Percentiles rank a stretch among this genome's conserved stretches.
phyloP scores from a whole-genome alignment of 2,113 vertebrate genomes.

The Cryptotis parvus region DNA sequence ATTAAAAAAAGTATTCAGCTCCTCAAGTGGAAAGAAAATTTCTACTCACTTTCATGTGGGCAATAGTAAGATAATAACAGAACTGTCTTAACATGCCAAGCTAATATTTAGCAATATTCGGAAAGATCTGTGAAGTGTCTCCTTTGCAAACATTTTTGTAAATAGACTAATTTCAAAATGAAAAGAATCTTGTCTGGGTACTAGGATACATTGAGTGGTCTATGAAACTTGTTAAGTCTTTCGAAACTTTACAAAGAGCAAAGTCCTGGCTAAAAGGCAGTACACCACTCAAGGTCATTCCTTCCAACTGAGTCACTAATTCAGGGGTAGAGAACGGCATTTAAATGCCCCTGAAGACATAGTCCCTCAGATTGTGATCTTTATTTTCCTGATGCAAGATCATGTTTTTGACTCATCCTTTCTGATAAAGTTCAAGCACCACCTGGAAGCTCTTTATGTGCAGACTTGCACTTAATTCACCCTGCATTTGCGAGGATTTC shows the following conservation, averaged over 20 bases:
- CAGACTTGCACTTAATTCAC: background rate
- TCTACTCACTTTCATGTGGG: background rate
- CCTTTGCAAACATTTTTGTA: conserved; percentile 43
- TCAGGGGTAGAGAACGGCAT: background rate
- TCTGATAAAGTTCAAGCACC: conserved; percentile 16
- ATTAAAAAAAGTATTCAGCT: background rate
- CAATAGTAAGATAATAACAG: conserved; percentile 9
- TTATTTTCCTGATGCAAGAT: background rate
- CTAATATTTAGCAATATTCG: conserved; percentile 40
- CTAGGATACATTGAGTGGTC: conserved; percentile 21
- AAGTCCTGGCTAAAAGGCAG: conserved; percentile 48
- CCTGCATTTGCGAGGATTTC: background rate
- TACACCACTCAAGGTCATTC: conserved; percentile 44
- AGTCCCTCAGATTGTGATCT: background rate
- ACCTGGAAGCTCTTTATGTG: background rate
- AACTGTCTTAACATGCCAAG: background rate
- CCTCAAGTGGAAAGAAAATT: background rate
- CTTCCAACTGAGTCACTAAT: conserved; percentile 59
- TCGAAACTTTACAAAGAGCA: conserved; percentile 26
- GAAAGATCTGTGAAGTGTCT: background rate
- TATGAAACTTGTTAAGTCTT: conserved; percentile 39
- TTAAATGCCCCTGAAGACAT: conserved; percentile 39
- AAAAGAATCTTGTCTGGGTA: background rate
- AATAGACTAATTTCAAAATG: conserved; percentile 23
- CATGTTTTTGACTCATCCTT: conserved; percentile 2